Conservation (phyloP, 1,140 invertebrate species). For the Magallana ariakensis region DNA sequence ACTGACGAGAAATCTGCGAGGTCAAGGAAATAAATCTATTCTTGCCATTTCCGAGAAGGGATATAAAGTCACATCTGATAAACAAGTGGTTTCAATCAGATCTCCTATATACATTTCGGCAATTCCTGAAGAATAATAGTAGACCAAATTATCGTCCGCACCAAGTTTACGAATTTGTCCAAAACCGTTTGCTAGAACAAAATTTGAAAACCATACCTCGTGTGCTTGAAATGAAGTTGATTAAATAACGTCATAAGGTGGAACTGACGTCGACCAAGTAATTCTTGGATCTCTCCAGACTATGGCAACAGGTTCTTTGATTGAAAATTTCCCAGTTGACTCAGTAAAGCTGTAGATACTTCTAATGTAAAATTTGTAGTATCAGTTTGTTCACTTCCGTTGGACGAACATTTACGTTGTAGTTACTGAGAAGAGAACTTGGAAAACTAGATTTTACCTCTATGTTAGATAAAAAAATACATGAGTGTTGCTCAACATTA, state of each 20-base stretch:
- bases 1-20: background rate
- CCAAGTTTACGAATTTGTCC: background rate
- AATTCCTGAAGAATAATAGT: background rate
- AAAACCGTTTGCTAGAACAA: background rate
- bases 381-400: background rate
- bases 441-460: background rate
- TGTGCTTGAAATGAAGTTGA: background rate
- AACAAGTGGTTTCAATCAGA: background rate
- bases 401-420: constrained; percentile 7
- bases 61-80: background rate
- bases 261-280: background rate
- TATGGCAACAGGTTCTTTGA: background rate
- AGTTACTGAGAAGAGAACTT: background rate
- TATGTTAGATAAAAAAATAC: background rate
- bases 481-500: background rate
- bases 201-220: background rate
- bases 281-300: background rate
- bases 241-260: background rate
- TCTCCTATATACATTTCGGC: background rate
- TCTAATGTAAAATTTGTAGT: background rate
- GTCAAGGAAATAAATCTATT: background rate
- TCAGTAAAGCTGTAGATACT: background rate
- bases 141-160: background rate
- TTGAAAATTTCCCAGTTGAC: background rate
- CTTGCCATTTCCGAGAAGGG: background rate